Evolutionary conservation across 1,140 invertebrate genomes (phyloP), one percentile per base, ranked within the genome.

Genomic region (Gonatopus flavifemur): DNA sequence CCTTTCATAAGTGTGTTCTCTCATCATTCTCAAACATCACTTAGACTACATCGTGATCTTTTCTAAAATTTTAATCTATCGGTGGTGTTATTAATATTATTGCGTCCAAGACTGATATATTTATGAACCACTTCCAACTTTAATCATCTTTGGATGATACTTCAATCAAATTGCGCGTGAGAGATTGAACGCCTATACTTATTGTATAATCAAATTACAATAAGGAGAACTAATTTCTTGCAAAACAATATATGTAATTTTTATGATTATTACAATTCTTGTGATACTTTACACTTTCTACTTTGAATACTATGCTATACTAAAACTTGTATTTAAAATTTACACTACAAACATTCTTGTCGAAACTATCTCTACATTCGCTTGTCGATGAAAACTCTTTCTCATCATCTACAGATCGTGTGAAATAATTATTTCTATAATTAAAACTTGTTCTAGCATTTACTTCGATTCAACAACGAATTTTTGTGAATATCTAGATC

Each of bases 231-330:
- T 61, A 44, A 33, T 50, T 58, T 41, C 49, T 47, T 55, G 44
- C 48, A 55, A 33, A 38, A 57, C 56, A 64, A 57, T n/a, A n/a
- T n/a, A n/a, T 35, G 48, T 66, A 55, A 61, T 59, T 57, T 58
- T 67, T 63, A 62, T 55, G 56, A 62, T 70, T 68, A 67, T 68
- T 67, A 58, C 69, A 66, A 63, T 70, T 63, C 61, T 70, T 73
- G 70, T 73, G 66, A 73, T 73, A 73, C 65, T 71, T 70, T 70
- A 70, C 59, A 73, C 66, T 71, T 71, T 73, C 64, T 70, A 73
- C 69, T 72, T 73, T 69, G 62, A 70, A 73, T 69, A 70, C 68
- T 67, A 55, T 47, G 55, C 64, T 60, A 57, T 60, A 67, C 55
- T 64, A n/a, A n/a, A n/a, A n/a, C n/a, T n/a, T n/a, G n/a, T 60